phyloP scores from a whole-genome alignment of 2,797 vertebrate genomes.

The Sebastolobus alascanus region DNA sequence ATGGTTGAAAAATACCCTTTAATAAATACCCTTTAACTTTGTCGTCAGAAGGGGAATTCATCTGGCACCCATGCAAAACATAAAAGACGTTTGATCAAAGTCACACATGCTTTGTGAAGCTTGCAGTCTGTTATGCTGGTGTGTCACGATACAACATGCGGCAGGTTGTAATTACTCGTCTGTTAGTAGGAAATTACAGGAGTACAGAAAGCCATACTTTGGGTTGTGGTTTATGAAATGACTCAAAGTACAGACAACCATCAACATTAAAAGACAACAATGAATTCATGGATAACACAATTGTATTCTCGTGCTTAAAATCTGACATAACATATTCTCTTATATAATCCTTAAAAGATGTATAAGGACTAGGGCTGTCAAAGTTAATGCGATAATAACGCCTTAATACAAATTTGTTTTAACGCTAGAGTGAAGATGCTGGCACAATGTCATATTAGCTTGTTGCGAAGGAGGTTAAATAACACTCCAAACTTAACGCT shows the following conservation, averaged over 20 bases:
- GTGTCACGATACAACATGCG: not conserved
- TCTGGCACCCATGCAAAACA: not conserved
- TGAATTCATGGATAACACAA: not conserved
- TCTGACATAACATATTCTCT: not conserved
- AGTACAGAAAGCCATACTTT: not conserved
- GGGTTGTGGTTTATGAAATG: slow-evolving; percentile 1
- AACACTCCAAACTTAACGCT: no score
- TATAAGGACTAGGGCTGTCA: no score
- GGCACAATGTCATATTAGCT: no score
- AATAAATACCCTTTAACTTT: not conserved
- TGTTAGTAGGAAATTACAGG: slow-evolving; percentile 15
- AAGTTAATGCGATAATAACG: no score
- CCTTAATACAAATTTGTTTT: no score
- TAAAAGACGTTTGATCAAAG: slow-evolving; percentile 25
- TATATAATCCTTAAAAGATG: not conserved
- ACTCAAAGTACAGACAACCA: not conserved
- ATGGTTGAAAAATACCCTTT: no score
- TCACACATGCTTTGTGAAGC: slow-evolving; percentile 3
- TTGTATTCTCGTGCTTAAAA: not conserved
- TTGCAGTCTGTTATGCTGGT: not conserved
- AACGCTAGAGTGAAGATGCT: no score
- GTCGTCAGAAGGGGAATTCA: not conserved
- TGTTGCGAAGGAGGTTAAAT: no score
- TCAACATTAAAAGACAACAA: not conserved
- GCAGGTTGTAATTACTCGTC: slow-evolving; percentile 24